These are phyloP conservation scores for Lycophotia porphyrea DNA, from an alignment of 2,888 invertebrate species.

Conservation along the genomic window DNA sequence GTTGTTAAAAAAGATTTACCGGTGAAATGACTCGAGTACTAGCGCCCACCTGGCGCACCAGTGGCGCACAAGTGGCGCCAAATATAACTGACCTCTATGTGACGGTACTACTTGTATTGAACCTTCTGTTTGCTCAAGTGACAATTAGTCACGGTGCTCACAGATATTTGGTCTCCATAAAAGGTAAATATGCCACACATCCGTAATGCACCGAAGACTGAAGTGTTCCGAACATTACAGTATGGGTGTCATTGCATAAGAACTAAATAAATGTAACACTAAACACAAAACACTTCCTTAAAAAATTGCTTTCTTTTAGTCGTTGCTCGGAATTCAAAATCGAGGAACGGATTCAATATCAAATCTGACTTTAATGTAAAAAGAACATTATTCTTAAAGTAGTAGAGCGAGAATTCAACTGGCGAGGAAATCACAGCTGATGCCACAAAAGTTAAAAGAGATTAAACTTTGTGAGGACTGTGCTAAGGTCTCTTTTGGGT, in stretches of 20 bases:
- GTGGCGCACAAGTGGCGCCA: slow-evolving; percentile 76
- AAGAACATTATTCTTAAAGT: slow-evolving; percentile 60
- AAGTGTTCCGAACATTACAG: slow-evolving; percentile 31
- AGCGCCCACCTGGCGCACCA: slow-evolving; percentile 74
- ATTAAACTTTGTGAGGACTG: slow-evolving; percentile 47
- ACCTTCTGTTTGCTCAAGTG: slow-evolving; percentile 62
- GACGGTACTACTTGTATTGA: slow-evolving; percentile 60
- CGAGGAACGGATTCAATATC: slow-evolving; percentile 82
- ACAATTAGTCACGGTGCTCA: slow-evolving; percentile 59
- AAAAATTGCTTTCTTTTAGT: slow-evolving; percentile 88
- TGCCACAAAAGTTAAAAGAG: slow-evolving; percentile 52
- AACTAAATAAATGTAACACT: slow-evolving; percentile 78
- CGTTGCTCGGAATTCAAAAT: slow-evolving; percentile 87
- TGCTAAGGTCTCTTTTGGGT: slow-evolving; percentile 66
- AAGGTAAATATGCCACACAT: slow-evolving; percentile 43
- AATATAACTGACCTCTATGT: slow-evolving; percentile 75
- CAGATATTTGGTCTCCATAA: slow-evolving; percentile 17
- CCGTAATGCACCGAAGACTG: slow-evolving; percentile 30
- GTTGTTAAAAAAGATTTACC: slow-evolving; percentile 71
- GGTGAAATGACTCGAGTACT: slow-evolving; percentile 68
- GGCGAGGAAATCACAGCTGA: slow-evolving; percentile 74
- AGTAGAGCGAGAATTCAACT: slow-evolving; percentile 72
- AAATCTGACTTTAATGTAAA: slow-evolving; percentile 55
- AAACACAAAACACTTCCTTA: slow-evolving; percentile 83
- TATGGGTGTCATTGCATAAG: slow-evolving; percentile 71